Percentiles rank a stretch among this genome's conserved stretches.
Conservation (phyloP, 2,113 vertebrate genomes). For the Dryoscopus gambensis region DNA sequence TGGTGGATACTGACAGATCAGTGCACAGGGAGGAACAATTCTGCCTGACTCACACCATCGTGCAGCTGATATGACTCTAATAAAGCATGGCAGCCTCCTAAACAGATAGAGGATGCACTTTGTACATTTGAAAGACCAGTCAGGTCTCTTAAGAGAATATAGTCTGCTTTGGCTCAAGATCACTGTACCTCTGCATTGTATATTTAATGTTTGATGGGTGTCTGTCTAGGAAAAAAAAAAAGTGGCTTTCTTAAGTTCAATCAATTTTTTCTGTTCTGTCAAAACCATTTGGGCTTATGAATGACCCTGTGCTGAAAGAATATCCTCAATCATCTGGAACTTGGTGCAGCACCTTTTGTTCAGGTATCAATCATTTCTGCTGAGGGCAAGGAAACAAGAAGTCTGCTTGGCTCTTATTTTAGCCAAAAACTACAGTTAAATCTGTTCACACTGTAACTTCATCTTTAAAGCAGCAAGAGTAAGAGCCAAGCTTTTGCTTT, state of each 20-base stretch:
- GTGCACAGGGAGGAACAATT: background rate
- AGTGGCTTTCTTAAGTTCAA: background rate
- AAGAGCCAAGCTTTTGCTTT: background rate
- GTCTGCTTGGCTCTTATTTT: background rate
- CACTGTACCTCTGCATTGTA: background rate
- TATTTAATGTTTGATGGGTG: background rate
- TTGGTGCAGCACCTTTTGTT: background rate
- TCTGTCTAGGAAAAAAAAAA: background rate
- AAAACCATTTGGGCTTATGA: background rate
- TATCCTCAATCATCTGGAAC: background rate
- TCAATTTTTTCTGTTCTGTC: background rate
- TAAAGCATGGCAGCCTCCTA: background rate
- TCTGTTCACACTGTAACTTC: background rate
- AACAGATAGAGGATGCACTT: background rate
- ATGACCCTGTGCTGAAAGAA: background rate
- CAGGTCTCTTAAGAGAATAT: background rate
- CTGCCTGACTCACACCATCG: background rate
- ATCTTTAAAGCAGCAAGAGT: background rate
- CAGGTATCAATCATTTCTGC: background rate
- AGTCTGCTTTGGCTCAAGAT: background rate
- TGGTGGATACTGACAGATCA: background rate
- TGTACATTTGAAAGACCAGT: background rate
- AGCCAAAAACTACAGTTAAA: background rate
- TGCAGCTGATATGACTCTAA: background rate
- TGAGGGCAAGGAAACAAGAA: background rate